Evolutionary conservation across 2,888 invertebrate genomes (phyloP), one percentile per base, ranked within the genome.

Genomic region (Apodemia mormo): DNA sequence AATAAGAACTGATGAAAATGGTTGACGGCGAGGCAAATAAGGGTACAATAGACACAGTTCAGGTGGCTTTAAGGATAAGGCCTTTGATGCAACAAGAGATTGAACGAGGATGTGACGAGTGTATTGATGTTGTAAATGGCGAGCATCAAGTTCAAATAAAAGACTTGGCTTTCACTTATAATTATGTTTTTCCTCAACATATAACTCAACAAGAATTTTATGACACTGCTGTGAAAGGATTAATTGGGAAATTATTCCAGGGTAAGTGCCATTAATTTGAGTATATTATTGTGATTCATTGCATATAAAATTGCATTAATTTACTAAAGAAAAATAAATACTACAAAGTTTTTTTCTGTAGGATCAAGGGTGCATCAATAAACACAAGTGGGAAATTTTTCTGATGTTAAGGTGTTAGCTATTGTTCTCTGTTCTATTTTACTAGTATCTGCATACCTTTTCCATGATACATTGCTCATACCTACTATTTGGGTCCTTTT

Each of bases 1-100:
- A 49, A 45, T 7, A 30, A 33, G 76, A 72, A 74, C 67, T 65
- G 65, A 67, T 71, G 76, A 90, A 80, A 77, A 92, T 92, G 92
- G 86, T 84, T 71, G 90, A 91, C 68, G 81, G 80, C 6, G 89
- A 89, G 67, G 76, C 74, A 52, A 80, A 74, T 71, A 89, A 87
- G 80, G 80, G 76, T 58, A 82, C 87, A 1, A 84, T 92, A 74
- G 94, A 94, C 73, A 94, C 94, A 2, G 96, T 97, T 0, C 94
- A 96, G 82, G 98, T 98, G 58, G 98, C 98, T 0, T 89, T 98
- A 0, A 90, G 98, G 61, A 96, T 98, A 37, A 94, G 98, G 68
- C 98, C 98, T 0, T 87, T 98, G 69, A 96, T 97, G 65, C 90
- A 93, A 54, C 95, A 93, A 40, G 98, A 98, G 88, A 85, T 94